Base-by-base conservation (phyloP, 2,888 invertebrate species). In the Aleiodes testaceus region DNA sequence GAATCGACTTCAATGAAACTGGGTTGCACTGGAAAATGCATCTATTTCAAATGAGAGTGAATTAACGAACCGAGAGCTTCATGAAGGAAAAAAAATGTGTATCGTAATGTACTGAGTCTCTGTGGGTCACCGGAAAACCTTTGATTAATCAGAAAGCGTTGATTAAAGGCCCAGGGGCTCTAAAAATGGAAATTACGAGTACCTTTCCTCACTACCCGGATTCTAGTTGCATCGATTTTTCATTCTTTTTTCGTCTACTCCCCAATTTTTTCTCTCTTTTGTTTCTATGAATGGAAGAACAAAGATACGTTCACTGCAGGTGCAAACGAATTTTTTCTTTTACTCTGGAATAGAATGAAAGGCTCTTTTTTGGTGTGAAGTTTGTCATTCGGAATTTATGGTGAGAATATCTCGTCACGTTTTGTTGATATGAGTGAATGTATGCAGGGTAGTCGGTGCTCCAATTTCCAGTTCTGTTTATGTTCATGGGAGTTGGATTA, bases 91-190 rank as follows among this genome's bases (percentile, higher is more conserved):
- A 47, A 16, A 47, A 47, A 7, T 2, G 16, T 16, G 9, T 47
- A 16, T 14, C 14, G 16, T 16, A 9, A 9, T 47, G 9, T 47
- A 47, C 16, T 16, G 14, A 16, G 11, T 70, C 70, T 71, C 73
- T 72, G 69, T 70, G 53, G 75, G 72, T 76, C 76, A 81, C 61
- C 69, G 59, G 72, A 68, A 45, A 63, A 66, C 65, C 55, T 50
- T 69, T 77, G 78, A 79, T 80, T 80, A 80, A 80, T 80, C 75
- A 80, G 69, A 65, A 49, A 72, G 49, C 75, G 71, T 71, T 80
- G 76, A 80, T 79, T 80, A 78, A 70, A 73, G 75, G 70, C 44
- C 70, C 63, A 55, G 49, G 55, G 47, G 53, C 14, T n/a, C 42
- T 22, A 50, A 49, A 72, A 72, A 69, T 55, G 64, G 45, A 16